A percentile compares a stretch with the other conserved stretches of the same genome.
Evolutionary conservation across 2,888 invertebrate genomes (phyloP).

Genomic region (Theodoxus fluviatilis): DNA sequence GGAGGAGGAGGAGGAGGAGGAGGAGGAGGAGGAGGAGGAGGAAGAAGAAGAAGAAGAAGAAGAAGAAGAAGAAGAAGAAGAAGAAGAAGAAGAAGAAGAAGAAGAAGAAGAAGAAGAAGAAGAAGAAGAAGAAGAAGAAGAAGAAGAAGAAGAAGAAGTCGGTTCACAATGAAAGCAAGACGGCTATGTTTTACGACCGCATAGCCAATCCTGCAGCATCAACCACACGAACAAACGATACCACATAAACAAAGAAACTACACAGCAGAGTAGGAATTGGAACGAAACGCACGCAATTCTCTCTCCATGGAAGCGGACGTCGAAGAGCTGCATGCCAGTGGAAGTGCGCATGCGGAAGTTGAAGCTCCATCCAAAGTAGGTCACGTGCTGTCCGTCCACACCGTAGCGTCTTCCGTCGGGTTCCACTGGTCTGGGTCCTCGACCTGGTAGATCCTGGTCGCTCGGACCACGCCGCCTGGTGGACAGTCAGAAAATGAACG

Average conservation of each 20-base stretch:
- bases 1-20: neutral
- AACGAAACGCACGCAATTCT: too few species aligned
- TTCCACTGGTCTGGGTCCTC: constrained; percentile 49
- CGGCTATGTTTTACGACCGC: too few species aligned
- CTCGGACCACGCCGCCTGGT: constrained; percentile 40
- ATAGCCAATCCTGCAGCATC: too few species aligned
- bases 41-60: neutral
- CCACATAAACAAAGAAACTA: too few species aligned
- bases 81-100: neutral
- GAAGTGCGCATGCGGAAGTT: constrained; percentile 48
- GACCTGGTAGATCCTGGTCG: constrained; percentile 38
- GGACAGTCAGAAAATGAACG: too few species aligned
- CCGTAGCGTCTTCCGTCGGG: constrained; percentile 54
- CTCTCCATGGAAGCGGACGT: constrained; percentile 53
- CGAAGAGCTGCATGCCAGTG: constrained; percentile 50
- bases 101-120: neutral
- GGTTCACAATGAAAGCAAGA: neutral
- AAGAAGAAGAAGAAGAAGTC: neutral
- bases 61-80: neutral
- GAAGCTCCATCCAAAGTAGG: constrained; percentile 59
- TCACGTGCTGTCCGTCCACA: constrained; percentile 48
- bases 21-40: neutral
- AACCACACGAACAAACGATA: too few species aligned
- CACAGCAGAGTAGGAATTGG: too few species aligned
- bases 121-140: neutral